A percentile compares a stretch with the other conserved stretches of the same genome.
Evolutionary conservation across 2,888 invertebrate species (phyloP).

Genomic region (Synanthedon vespiformis): DNA sequence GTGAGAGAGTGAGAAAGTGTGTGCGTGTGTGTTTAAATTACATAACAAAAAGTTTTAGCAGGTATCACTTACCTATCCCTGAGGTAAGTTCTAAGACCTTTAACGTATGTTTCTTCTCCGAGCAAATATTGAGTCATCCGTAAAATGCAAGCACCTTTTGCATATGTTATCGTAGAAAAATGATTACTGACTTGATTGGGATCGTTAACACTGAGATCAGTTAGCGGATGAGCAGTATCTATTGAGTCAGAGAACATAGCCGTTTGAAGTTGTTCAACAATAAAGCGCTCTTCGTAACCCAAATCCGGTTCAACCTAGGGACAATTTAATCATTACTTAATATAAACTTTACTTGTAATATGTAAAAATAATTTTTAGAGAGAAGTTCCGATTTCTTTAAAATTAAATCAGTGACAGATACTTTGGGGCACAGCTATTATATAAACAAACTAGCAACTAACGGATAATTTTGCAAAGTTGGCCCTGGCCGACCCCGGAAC

Average conservation of each 20-base stretch:
- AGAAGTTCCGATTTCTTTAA: background rate
- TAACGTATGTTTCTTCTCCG: conserved; percentile 59
- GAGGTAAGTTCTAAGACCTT: conserved; percentile 69
- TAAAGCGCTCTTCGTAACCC: conserved; percentile 64
- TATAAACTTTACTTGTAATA: too few relatives aligned
- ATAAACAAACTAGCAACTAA: too few relatives aligned
- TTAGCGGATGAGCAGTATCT: conserved; percentile 69
- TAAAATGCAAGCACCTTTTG: conserved; percentile 73
- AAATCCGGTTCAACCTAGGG: conserved; percentile 39
- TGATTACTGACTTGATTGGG: conserved; percentile 70
- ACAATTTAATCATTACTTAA: conserved; percentile 4
- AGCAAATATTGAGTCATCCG: conserved; percentile 78
- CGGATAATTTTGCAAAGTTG: too few relatives aligned
- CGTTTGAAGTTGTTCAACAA: conserved; percentile 75
- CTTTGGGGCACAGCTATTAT: too few relatives aligned
- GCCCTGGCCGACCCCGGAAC: too few relatives aligned
- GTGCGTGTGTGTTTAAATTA: too few relatives aligned
- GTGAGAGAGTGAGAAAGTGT: too few relatives aligned
- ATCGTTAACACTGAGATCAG: conserved; percentile 60
- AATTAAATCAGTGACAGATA: conserved; percentile 2
- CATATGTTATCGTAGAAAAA: conserved; percentile 78
- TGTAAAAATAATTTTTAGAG: too few relatives aligned
- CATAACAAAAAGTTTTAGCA: too few relatives aligned
- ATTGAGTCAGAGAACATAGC: conserved; percentile 73
- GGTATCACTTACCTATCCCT: conserved; percentile 36